Percentiles rank a stretch among this genome's conserved stretches.
Evolutionary conservation across 1,140 invertebrate genomes (phyloP).

Genomic region (Drosophila chauvacae): DNA sequence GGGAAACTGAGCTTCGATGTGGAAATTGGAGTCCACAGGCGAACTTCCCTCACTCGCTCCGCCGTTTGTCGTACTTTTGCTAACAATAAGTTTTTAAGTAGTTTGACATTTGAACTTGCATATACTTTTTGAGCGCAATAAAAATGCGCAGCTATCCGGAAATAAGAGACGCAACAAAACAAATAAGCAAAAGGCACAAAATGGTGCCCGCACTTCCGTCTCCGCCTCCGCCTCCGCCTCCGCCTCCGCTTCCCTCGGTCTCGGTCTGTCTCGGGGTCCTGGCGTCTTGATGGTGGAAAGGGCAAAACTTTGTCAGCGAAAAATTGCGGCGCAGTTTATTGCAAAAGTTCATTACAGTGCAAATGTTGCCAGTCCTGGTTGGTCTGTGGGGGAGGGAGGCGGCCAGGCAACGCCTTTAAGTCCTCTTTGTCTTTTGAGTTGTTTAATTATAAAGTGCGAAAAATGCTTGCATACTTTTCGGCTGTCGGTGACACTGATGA

Average conservation of each 20-base stretch:
- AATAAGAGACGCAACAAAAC: slow-evolving; percentile 78
- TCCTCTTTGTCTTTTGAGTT: slow-evolving; percentile 75
- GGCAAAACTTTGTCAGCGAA: slow-evolving; percentile 79
- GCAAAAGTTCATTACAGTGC: slow-evolving; percentile 82
- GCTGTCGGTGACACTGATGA: slow-evolving; percentile 75
- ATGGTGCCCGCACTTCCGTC: slow-evolving; percentile 18
- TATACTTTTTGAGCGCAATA: slow-evolving; percentile 76
- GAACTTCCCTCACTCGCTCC: background rate
- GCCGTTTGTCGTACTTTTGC: slow-evolving; percentile 67
- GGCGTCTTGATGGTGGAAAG: slow-evolving; percentile 25
- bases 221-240: background rate
- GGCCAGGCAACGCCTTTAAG: slow-evolving; percentile 49
- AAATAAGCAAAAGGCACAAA: slow-evolving; percentile 68
- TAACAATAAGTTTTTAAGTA: slow-evolving; percentile 83
- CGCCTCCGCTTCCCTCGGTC: background rate
- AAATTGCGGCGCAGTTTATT: slow-evolving; percentile 82
- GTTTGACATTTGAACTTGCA: slow-evolving; percentile 82
- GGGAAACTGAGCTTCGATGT: background rate
- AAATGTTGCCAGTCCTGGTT: slow-evolving; percentile 70
- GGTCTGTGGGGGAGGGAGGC: slow-evolving; percentile 8
- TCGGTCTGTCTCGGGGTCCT: background rate
- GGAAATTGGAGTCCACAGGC: slow-evolving; percentile 5
- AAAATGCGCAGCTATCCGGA: slow-evolving; percentile 80
- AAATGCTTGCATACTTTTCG: slow-evolving; percentile 81
- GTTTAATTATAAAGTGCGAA: slow-evolving; percentile 83